Conservation (phyloP, 2,888 invertebrate genomes). For the Adelphocoris suturalis region DNA sequence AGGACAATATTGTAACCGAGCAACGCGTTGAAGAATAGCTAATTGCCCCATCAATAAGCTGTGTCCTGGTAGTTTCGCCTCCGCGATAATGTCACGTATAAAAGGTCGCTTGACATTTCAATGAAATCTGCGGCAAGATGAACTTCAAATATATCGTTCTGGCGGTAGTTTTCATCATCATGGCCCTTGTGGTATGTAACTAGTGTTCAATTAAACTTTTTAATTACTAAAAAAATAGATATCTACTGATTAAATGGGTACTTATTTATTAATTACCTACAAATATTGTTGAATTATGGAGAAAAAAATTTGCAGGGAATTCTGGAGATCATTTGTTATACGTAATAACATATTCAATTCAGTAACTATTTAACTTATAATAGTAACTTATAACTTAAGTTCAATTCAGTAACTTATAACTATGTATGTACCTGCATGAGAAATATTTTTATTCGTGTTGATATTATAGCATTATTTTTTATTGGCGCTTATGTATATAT, state of each 20-base stretch:
- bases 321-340: no score
- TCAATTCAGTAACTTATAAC: no score
- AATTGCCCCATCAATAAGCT: constrained; percentile 1
- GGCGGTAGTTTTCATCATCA: not conserved
- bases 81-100: constrained; percentile 18
- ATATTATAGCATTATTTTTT: no score
- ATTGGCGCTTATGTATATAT: no score
- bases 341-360: no score
- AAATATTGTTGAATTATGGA: no score
- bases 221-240: not conserved
- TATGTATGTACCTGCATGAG: no score
- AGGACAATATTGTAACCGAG: not conserved
- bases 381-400: no score
- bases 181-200: not conserved
- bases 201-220: not conserved
- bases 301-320: no score
- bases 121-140: not conserved
- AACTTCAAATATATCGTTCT: not conserved
- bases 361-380: no score
- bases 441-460: no score
- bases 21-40: constrained; percentile 12
- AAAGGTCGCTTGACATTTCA: constrained; percentile 31
- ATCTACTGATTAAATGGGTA: not conserved
- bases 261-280: no score
- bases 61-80: not conserved